Evolutionary conservation across 1,140 invertebrate genomes (phyloP), one percentile per base, ranked within the genome.

Genomic region (Leptinotarsa lineolata): DNA sequence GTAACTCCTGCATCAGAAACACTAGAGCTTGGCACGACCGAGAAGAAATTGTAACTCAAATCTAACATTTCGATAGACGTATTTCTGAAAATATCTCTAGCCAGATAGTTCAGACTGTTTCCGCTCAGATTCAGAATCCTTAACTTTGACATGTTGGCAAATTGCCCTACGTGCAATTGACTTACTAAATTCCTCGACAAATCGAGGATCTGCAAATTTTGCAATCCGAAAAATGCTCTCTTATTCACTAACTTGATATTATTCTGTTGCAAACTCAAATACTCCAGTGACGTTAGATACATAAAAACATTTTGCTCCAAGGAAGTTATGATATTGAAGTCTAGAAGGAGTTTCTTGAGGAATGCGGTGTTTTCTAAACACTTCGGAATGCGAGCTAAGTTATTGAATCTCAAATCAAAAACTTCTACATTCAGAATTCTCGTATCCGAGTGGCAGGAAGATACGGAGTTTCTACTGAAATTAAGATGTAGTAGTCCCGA

Each of bases 41-140:
- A 90, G 80, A 95, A 91, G 76, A 91, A 91, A 81, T 97, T 97
- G 70, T 89, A 87, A 70, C 92, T 91, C 68, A 97, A 85, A 83
- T 95, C 91, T 8, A 97, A 85, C 77, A 91, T 91, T 83, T 95
- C 94, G 11, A 96, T 82, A 61, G 89, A 89, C 0, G 92, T 95
- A 78, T 90, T 92, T 81, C 91, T 89, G 80, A 96, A 95, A 1
- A 94, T 89, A 74, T 95, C 94, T 63, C 92, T 87, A 0, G 93
- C 91, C 22, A 96, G 82, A 15, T 92, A 90, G 78, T 90, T 88
- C 71, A 97, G 84, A 76, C 90, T 88, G 85, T 97, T 97, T 68
- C 89, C 85, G 13, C 91, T 90, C 61, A 96, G 83, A 84, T 94
- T 91, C 21, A 97, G 81, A 72, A 94, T 89, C 61, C 94, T 87